Conservation (phyloP, 2,113 vertebrate species). For the Petroica traversi region DNA sequence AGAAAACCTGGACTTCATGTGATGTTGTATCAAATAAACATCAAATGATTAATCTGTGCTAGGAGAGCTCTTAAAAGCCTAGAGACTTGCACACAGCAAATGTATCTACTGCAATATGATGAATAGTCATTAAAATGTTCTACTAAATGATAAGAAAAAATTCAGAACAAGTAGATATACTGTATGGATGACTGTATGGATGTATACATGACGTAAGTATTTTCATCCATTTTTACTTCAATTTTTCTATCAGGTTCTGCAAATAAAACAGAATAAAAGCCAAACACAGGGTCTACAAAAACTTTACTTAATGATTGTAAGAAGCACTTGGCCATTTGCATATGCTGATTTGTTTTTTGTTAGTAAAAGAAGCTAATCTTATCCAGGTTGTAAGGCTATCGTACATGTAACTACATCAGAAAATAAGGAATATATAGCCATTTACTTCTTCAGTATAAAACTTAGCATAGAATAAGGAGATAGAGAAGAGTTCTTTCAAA, state of each 20-base stretch:
- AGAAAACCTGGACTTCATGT: not conserved
- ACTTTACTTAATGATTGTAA: not conserved
- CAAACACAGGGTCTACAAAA: not conserved
- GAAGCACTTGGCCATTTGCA: not conserved
- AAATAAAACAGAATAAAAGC: not conserved
- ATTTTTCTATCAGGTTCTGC: not conserved
- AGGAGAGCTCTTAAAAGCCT: not conserved
- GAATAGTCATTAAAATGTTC: not conserved
- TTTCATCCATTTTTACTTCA: not conserved
- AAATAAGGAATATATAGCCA: not conserved
- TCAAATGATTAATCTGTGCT: not conserved
- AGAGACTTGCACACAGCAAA: not conserved
- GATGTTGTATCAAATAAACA: not conserved
- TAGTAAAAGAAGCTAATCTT: not conserved
- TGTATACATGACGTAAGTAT: not conserved
- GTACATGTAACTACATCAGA: not conserved
- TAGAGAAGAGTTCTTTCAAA: not conserved
- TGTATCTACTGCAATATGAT: not conserved
- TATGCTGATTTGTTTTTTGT: not conserved
- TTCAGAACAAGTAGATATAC: not conserved
- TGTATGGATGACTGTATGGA: not conserved
- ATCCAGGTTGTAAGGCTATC: not conserved
- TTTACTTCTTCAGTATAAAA: not conserved
- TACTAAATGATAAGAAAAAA: not conserved
- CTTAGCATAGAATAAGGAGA: not conserved